Conservation (phyloP, 2,888 invertebrate genomes). For the Trissoscelio sp. region DNA sequence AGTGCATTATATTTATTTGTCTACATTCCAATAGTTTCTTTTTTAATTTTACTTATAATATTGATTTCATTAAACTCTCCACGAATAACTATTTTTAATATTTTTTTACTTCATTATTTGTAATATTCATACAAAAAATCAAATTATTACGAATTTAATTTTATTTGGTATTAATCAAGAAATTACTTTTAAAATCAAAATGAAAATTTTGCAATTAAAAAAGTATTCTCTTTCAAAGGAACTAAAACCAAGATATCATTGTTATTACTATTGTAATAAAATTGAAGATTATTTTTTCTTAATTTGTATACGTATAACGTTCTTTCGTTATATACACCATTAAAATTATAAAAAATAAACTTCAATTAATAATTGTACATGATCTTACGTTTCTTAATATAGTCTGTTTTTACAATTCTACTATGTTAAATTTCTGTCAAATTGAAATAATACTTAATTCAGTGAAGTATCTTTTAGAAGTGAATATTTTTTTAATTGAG, state of each 20-base stretch:
- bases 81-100: too few species aligned
- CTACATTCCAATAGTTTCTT: too few species aligned
- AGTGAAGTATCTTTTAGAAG: not conserved
- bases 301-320: not conserved
- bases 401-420: not conserved
- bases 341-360: constrained; percentile 14
- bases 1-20: too few species aligned
- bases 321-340: constrained; percentile 3
- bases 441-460: not conserved
- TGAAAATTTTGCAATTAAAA: too few species aligned
- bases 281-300: not conserved
- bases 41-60: too few species aligned
- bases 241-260: not conserved
- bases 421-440: not conserved
- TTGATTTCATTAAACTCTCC: too few species aligned
- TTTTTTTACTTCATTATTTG: too few species aligned
- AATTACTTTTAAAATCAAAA: too few species aligned
- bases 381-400: not conserved
- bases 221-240: not conserved
- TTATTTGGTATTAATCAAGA: too few species aligned
- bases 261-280: not conserved
- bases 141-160: too few species aligned
- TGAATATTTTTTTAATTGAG: not conserved
- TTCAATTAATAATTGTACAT: not conserved
- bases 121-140: too few species aligned